Evolutionary conservation across 2,797 vertebrate genomes (phyloP).

Genomic region (Arnoldichthys spilopterus): DNA sequence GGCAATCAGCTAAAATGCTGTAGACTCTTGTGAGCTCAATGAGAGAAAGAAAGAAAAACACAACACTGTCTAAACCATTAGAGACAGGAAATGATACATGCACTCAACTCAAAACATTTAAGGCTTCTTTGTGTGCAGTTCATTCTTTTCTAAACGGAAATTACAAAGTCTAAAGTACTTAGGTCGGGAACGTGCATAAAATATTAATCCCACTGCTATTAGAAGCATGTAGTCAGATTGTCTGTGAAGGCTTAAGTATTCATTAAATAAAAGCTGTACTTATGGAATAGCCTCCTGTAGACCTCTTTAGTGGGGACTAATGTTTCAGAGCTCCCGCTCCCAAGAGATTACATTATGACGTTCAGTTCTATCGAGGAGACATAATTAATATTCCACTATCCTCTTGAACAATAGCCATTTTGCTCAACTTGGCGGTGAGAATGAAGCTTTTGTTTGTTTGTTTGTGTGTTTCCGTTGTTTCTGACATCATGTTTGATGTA

Average conservation of each 20-base stretch:
- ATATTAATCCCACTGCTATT: constrained; percentile 71
- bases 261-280: constrained; percentile 65
- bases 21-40: not conserved
- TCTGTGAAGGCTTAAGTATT: constrained; percentile 68
- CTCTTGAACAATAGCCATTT: constrained; percentile 19
- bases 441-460: not conserved
- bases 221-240: constrained; percentile 67
- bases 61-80: constrained; percentile 5
- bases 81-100: constrained; percentile 35
- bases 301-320: constrained; percentile 39
- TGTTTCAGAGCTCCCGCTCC: constrained; percentile 21
- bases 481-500: not conserved
- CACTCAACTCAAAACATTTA: constrained; percentile 35
- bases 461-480: not conserved
- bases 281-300: constrained; percentile 55
- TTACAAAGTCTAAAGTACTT: constrained; percentile 66
- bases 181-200: constrained; percentile 67
- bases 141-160: constrained; percentile 58
- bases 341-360: constrained; percentile 10
- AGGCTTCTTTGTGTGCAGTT: constrained; percentile 42
- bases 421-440: constrained; percentile 5
- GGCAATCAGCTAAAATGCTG: not conserved
- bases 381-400: constrained; percentile 17
- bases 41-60: not conserved
- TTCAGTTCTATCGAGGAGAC: not conserved